Conservation (phyloP, 2,113 vertebrate genomes). For the Pyxicephalus adspersus region DNA sequence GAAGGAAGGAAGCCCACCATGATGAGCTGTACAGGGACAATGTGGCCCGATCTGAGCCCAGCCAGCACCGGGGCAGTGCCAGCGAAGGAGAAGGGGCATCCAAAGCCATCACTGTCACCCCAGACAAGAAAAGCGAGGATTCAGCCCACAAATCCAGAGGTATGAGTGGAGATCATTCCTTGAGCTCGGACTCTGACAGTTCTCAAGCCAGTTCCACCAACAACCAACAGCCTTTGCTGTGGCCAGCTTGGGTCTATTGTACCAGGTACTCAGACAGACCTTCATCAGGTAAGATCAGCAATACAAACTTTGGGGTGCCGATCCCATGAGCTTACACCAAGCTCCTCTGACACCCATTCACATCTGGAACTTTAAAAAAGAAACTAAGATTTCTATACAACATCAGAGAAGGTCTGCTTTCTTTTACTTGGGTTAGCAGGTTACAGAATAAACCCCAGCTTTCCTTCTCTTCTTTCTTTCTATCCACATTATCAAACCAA, state of each 20-base stretch:
- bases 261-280: constrained; percentile 97
- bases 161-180: constrained; percentile 85
- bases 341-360: no score
- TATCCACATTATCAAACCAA: no score
- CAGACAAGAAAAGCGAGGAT: constrained; percentile 77
- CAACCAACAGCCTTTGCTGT: constrained; percentile 85
- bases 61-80: constrained; percentile 43
- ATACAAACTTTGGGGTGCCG: neutral
- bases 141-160: constrained; percentile 78
- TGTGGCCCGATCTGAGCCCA: constrained; percentile 64
- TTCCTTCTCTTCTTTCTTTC: no score
- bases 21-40: constrained; percentile 72
- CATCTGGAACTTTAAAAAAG: no score
- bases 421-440: no score
- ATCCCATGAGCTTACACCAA: neutral
- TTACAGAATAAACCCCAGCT: no score
- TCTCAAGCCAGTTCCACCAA: constrained; percentile 87
- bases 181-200: constrained; percentile 96
- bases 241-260: constrained; percentile 99
- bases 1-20: constrained; percentile 79
- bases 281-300: constrained; percentile 86
- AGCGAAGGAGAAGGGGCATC: constrained; percentile 80
- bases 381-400: no score
- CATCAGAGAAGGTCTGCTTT: no score
- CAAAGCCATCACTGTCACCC: constrained; percentile 72